Evolutionary conservation across 2,888 invertebrate genomes (phyloP).

Genomic region (Heterodera filipjevi): DNA sequence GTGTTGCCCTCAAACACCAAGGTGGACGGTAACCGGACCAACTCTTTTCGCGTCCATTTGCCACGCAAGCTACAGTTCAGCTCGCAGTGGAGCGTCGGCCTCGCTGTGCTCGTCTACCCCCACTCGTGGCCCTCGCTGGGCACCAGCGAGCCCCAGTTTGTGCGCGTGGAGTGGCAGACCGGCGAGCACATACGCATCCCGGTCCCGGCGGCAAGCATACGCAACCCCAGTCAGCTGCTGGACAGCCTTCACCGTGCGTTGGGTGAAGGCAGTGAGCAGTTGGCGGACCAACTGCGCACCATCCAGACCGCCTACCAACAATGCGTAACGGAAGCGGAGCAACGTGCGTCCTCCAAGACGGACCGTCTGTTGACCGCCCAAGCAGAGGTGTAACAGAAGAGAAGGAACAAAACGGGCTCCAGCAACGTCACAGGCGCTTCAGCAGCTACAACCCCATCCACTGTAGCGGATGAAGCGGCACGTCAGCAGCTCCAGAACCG

Average conservation of each 20-base stretch:
- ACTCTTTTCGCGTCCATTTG: slow-evolving; percentile 24
- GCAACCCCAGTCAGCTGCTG: not conserved
- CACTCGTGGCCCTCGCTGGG: slow-evolving; percentile 29
- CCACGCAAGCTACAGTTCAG: slow-evolving; percentile 24
- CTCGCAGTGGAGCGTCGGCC: slow-evolving; percentile 30
- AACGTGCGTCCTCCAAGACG: not conserved
- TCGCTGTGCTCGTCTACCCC: slow-evolving; percentile 27
- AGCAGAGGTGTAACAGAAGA: not conserved
- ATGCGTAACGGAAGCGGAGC: not conserved
- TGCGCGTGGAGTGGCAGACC: slow-evolving; percentile 20
- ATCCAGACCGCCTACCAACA: not conserved
- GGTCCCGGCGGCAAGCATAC: slow-evolving; percentile 2
- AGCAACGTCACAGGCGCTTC: not conserved
- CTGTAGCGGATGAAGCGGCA: too few species aligned
- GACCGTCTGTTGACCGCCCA: not conserved
- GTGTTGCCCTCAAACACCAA: slow-evolving; percentile 22
- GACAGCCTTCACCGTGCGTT: not conserved
- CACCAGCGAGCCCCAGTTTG: slow-evolving; percentile 13
- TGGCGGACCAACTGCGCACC: not conserved
- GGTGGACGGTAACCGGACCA: slow-evolving; percentile 27
- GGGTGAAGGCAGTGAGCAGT: slow-evolving; percentile 10
- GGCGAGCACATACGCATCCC: slow-evolving; percentile 1
- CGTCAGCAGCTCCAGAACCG: not conserved
- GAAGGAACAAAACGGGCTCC: not conserved
- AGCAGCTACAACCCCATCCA: too few species aligned